Evolutionary conservation across 2,113 vertebrate species (phyloP), one percentile per base, ranked within the genome.

Genomic region (Nettapus auritus): DNA sequence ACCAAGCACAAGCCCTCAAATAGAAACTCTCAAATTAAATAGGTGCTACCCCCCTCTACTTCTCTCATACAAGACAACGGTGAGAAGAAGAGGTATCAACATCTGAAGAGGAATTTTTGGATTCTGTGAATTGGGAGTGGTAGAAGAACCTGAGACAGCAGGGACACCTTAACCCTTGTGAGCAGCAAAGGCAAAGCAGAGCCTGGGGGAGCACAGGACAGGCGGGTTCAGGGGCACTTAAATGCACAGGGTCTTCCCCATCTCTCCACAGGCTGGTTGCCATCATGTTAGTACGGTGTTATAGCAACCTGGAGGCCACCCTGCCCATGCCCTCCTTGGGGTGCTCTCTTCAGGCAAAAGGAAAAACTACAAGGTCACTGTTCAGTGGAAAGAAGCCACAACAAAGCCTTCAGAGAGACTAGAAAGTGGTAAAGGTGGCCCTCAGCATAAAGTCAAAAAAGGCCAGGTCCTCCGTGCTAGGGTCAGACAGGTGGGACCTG

Each of bases 71-170:
- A 34, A 53, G 53, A 48, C 25, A 59, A 33, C 2, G 13, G 40
- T 13, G 50, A 66, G 52, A 66, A 78, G 38, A 63, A 78, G 38
- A 50, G 73, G 33, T 38, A 46, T 75, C 1, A 0, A 15, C 34
- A 68, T 56, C 19, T 25, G 40, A 25, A 57, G 50, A 34, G 17
- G 10, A 52, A 9, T n/a, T 82, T 36, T 60, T 22, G 33, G 59
- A 44, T 20, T 8, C 2, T 20, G 34, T n/a, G 73, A 38, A 70
- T 52, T 1, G 0, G n/a, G 31, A 81, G 28, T 0, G 0, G 66
- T 36, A 25, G 59, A 69, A 83, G 46, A 80, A 28, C 16, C 50
- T 74, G 66, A 84, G 25, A 59, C 1, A 80, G 31, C 2, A 2
- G 20, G 42, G 57, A 33, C 48, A 25, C 11, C 68, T 52, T 44